Base-by-base conservation (phyloP, 2,113 vertebrate species). In the Eudyptes chrysolophus region DNA sequence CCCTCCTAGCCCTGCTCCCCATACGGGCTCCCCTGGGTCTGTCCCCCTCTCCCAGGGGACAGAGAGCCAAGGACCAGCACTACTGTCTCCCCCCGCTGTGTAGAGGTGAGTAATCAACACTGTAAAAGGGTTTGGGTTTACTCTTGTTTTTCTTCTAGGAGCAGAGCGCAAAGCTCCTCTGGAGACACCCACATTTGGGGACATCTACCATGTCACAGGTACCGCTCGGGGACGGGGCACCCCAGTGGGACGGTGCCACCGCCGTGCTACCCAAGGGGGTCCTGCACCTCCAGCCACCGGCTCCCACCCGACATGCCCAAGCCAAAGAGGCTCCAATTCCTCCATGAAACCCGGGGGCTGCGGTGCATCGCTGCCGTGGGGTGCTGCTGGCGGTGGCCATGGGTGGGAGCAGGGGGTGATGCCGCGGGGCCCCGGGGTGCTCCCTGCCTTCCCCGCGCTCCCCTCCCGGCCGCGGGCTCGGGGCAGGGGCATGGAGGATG, bases 181-280 rank as follows among this genome's bases (percentile, higher is more conserved):
- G 34, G 80, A 91, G 51, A 30, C 48, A 55, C 95, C 95, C 66
- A 48, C 40, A 0, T 96, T 96, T 36, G 95, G 93, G 68, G 93
- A 96, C 46, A 20, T 96, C 84, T 96, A 96, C 48, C 95, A 96
- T 0, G 95, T 96, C 76, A 89, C 91, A 96, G 95, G 95, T 96
- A 95, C 71, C 0, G 4, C 49, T 7, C 0, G 2, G 71, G 71
- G 40, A 65, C 0, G 0, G 15, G 44, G 11, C 5, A 11, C 26
- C 32, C 26, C 2, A 1, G n/a, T 13, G 55, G 19, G 40, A 10
- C 0, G 4, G 34, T 62, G 61, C 26, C 22, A 9, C 22, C 4
- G 6, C 34, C 6, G 6, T 4, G 11, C 29, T 46, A 32, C 71
- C 16, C 27, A 13, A 29, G 25, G 27, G 22, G 21, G 10, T 52